Evolutionary conservation across 2,888 invertebrate genomes (phyloP), one percentile per base, ranked within the genome.

Genomic region (Anodontia alba): DNA sequence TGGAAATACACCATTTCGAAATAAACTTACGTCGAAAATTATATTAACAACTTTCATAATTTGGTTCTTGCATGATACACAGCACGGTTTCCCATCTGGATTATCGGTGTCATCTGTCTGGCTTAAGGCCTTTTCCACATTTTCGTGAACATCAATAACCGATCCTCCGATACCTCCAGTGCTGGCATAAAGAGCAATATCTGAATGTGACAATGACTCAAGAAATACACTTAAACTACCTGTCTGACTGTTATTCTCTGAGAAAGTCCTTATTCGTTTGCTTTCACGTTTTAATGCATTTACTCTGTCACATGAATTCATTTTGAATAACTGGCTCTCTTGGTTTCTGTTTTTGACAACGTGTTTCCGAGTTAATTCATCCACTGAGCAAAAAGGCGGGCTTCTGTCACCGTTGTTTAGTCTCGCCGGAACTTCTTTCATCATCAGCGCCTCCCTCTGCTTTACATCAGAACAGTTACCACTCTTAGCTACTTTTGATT

Each of bases 201-300:
- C 70, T n/a, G 84, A 84, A 10, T 76, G 69, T 29, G 78, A 80
- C 26, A 84, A 62, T 17, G 80, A 57, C 31, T 84, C 74, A 20
- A 84, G 68, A 29, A 84, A 29, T 36, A 29, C 69, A 54, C 70
- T 75, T 33, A 78, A 26, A 3, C 26, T 46, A 36, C 68, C 42
- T 5, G 38, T 23, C 3, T 68, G 29, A 33, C 42, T 68, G 8
- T 36, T 49, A 46, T 46, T 46, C 29, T 78, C 78, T 51, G 73
- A 69, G 0, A 54, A 20, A 12, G 79, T 75, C 29, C 75, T 38
- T 12, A 17, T 66, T 51, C 75, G n/a, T 5, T 46, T 51, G 15
- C 49, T 12, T 17, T 33, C 2, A 33, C 12, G 31, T 33, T 17
- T 33, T 20, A 29, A 33, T 7, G 12, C 26, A 10, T 29, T 57